These are phyloP conservation scores for Phalacrocorax pelagicus DNA, from an alignment of 2,113 vertebrate genomes.

Conservation along the genomic window DNA sequence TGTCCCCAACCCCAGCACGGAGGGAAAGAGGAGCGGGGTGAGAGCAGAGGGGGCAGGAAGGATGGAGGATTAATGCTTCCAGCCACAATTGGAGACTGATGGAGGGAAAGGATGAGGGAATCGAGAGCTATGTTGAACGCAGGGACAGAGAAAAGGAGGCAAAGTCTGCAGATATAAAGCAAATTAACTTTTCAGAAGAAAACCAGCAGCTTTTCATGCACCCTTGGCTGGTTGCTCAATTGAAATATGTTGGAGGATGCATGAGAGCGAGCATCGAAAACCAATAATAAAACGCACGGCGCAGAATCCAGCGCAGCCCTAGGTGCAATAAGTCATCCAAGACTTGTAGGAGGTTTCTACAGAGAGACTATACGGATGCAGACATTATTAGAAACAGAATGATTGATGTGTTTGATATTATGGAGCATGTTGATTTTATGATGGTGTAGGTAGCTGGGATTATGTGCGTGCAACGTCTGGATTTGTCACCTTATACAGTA, in stretches of 20 bases:
- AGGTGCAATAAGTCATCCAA: not conserved
- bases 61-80: not conserved
- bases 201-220: not conserved
- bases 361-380: not conserved
- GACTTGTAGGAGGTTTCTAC: not conserved
- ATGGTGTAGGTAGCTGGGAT: not conserved
- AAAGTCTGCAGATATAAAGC: not conserved
- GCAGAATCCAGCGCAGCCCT: not conserved
- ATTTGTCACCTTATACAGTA: not conserved
- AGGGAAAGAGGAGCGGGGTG: not conserved
- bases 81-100: fast-evolving
- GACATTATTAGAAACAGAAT: not conserved
- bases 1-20: fast-evolving
- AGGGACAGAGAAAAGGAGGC: not conserved
- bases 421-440: not conserved
- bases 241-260: not conserved
- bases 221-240: not conserved
- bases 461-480: fast-evolving
- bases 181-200: not conserved
- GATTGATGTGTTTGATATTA: not conserved
- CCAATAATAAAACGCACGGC: fast-evolving
- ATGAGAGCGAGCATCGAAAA: fast-evolving
- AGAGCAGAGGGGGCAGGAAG: not conserved
- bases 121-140: fast-evolving
- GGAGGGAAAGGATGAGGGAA: not conserved